A percentile compares a stretch with the other conserved stretches of the same genome.
Conservation (phyloP, 2,888 invertebrate genomes). For the Brenthis hecate region DNA sequence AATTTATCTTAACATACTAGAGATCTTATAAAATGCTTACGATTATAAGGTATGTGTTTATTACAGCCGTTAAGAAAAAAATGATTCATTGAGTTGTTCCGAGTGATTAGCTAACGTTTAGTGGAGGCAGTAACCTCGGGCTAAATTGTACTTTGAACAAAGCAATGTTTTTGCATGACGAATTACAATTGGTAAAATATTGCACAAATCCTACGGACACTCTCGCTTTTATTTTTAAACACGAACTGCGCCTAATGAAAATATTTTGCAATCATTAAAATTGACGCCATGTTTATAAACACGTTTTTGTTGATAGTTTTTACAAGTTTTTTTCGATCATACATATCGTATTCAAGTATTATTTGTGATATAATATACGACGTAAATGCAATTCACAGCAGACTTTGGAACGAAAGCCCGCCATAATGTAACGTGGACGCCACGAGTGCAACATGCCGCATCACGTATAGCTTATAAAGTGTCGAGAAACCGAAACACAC, state of each 20-base stretch:
- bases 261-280: slow-evolving; percentile 22
- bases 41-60: not conserved
- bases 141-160: slow-evolving; percentile 61
- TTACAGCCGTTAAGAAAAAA: slow-evolving; percentile 35
- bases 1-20: not conserved
- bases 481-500: not conserved
- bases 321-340: not conserved
- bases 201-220: slow-evolving; percentile 32
- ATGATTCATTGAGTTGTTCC: slow-evolving; percentile 56
- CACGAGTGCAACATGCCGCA: slow-evolving; percentile 69
- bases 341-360: not conserved
- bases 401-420: slow-evolving; percentile 52
- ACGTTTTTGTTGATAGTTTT: slow-evolving; percentile 1
- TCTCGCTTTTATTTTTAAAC: slow-evolving; percentile 32
- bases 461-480: not conserved
- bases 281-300: slow-evolving; percentile 27
- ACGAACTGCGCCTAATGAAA: slow-evolving; percentile 13
- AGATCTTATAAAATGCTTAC: slow-evolving; percentile 1
- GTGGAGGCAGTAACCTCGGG: slow-evolving; percentile 71
- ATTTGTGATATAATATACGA: slow-evolving; percentile 2
- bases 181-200: slow-evolving; percentile 36
- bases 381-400: slow-evolving; percentile 16
- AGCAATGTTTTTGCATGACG: slow-evolving; percentile 40
- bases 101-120: slow-evolving; percentile 71
- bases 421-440: slow-evolving; percentile 75